Evolutionary conservation across 1,140 invertebrate species (phyloP).

Genomic region (Bombus superbus): DNA sequence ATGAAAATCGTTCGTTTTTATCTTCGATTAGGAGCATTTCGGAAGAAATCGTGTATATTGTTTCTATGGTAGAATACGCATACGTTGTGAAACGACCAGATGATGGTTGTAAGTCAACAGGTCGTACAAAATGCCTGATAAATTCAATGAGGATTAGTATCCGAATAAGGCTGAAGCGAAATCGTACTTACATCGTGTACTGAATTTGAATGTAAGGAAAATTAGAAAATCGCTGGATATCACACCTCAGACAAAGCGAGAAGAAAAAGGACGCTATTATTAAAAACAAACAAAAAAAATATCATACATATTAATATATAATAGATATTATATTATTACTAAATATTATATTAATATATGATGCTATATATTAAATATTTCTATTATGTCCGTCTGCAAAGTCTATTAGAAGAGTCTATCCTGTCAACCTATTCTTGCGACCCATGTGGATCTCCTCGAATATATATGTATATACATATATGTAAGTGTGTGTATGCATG

Average conservation of each 20-base stretch:
- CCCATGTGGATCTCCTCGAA: conserved; percentile 70
- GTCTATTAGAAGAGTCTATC: conserved; percentile 83
- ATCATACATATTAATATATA: conserved; percentile 73
- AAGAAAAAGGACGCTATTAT: conserved; percentile 57
- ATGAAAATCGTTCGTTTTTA: neutral
- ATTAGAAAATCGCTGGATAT: conserved; percentile 62
- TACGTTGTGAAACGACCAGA: conserved; percentile 31
- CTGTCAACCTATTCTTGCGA: conserved; percentile 73
- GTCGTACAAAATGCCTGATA: conserved; percentile 39
- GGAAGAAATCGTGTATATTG: neutral
- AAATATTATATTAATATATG: conserved; percentile 75
- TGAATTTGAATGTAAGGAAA: conserved; percentile 27
- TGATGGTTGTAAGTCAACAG: conserved; percentile 7
- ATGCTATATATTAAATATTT: conserved; percentile 81
- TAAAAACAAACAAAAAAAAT: conserved; percentile 58
- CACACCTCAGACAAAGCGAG: conserved; percentile 57
- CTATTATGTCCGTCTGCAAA: conserved; percentile 82
- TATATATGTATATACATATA: conserved; percentile 62
- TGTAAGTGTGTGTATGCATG: conserved; percentile 58
- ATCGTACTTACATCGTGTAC: conserved; percentile 50
- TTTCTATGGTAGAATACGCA: conserved; percentile 4
- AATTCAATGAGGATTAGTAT: conserved; percentile 51
- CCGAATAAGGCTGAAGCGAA: conserved; percentile 63
- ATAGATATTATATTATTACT: conserved; percentile 76
- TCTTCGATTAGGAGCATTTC: neutral